Conservation (phyloP, 1,140 invertebrate species). For the Plodia interpunctella region DNA sequence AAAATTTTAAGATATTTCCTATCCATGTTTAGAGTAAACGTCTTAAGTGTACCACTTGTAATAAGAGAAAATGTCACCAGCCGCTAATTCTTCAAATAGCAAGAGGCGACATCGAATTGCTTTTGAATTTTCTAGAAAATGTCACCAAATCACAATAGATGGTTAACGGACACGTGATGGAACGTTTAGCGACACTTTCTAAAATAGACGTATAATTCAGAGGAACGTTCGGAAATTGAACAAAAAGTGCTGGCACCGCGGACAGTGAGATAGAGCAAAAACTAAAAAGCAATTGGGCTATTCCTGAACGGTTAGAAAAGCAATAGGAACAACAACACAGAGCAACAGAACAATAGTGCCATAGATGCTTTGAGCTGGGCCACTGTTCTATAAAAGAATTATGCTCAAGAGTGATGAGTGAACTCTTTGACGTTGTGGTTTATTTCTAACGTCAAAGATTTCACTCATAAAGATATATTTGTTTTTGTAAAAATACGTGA, state of each 20-base stretch:
- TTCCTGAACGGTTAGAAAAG: neutral
- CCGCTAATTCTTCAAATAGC: neutral
- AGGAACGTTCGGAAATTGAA: neutral
- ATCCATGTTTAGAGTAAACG: neutral
- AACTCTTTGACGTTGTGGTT: neutral
- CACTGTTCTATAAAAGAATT: neutral
- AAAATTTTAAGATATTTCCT: neutral
- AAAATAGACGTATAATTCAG: neutral
- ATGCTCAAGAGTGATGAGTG: neutral
- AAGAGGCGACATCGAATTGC: neutral
- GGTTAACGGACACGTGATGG: conserved; percentile 16
- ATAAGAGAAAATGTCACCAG: neutral
- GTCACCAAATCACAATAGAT: conserved; percentile 16
- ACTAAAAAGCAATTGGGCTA: neutral
- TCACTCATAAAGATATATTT: neutral
- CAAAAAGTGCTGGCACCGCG: neutral
- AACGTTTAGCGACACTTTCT: conserved; percentile 27
- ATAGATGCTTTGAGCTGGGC: neutral
- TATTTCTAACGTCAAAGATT: too few species aligned
- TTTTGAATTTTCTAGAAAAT: conserved; percentile 15
- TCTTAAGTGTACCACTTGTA: neutral
- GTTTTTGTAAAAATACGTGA: too few species aligned
- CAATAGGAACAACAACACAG: neutral
- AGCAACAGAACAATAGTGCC: neutral
- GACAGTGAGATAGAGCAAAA: neutral